Conservation (phyloP, 2,888 invertebrate genomes). For the Lysandra coridon region DNA sequence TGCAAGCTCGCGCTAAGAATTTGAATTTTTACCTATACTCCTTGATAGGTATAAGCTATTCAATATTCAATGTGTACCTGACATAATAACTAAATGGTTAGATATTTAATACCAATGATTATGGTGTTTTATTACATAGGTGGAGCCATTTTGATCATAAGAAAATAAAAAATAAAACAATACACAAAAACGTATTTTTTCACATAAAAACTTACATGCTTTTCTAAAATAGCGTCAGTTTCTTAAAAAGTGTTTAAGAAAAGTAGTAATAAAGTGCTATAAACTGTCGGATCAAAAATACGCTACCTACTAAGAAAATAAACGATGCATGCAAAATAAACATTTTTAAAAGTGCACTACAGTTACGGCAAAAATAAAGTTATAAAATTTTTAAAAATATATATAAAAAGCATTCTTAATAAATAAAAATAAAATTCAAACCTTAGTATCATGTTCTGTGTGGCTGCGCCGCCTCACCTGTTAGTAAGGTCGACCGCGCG, state of each 20-base stretch:
- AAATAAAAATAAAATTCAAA: conserved; percentile 70
- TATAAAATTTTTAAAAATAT: conserved; percentile 20
- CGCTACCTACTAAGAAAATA: background rate
- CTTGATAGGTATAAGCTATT: background rate
- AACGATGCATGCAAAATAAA: background rate
- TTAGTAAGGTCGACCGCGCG: conserved; percentile 78
- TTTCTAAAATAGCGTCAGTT: background rate
- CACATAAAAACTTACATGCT: too few species aligned
- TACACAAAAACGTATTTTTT: too few species aligned
- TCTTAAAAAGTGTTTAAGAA: too few species aligned
- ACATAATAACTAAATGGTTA: background rate
- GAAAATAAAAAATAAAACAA: background rate
- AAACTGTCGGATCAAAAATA: too few species aligned
- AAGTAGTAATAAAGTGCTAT: background rate
- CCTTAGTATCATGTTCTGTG: conserved; percentile 80
- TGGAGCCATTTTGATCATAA: background rate
- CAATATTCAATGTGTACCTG: background rate
- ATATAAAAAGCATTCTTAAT: conserved; percentile 36
- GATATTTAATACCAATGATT: background rate
- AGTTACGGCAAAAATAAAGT: background rate
- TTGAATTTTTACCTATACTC: background rate
- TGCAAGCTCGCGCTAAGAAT: conserved; percentile 23
- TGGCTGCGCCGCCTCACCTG: conserved; percentile 78
- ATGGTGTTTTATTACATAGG: too few species aligned
- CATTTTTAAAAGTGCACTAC: background rate